Percentiles rank a stretch among this genome's conserved stretches.
Conservation (phyloP, 2,888 invertebrate species). For the Acrocera orbiculus region DNA sequence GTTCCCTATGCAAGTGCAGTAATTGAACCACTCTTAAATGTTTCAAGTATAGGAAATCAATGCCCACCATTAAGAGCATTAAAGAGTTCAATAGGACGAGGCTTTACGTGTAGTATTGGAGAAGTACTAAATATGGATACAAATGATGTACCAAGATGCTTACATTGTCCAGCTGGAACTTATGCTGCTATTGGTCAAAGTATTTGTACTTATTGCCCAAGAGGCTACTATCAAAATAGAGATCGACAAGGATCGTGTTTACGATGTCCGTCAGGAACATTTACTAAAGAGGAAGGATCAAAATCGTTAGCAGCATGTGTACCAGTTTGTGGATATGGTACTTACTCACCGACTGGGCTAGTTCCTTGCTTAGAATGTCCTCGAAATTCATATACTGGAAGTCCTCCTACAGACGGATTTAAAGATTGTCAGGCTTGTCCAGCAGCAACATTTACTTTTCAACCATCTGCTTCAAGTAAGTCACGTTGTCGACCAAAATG, state of each 20-base stretch:
- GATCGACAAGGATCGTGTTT: constrained; percentile 79
- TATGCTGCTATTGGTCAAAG: constrained; percentile 81
- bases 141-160: constrained; percentile 78
- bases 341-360: constrained; percentile 85
- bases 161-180: constrained; percentile 94
- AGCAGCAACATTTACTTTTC: constrained; percentile 73
- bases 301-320: constrained; percentile 73
- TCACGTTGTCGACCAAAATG: constrained; percentile 78
- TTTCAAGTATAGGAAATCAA: constrained; percentile 77
- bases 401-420: constrained; percentile 78
- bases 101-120: constrained; percentile 84
- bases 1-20: constrained; percentile 83
- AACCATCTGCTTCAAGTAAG: constrained; percentile 72
- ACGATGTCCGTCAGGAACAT: constrained; percentile 82
- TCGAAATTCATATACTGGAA: constrained; percentile 72
- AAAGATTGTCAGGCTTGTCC: constrained; percentile 90
- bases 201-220: constrained; percentile 75
- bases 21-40: constrained; percentile 74
- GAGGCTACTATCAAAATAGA: constrained; percentile 85
- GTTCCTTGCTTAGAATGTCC: constrained; percentile 90
- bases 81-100: constrained; percentile 65
- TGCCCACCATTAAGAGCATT: constrained; percentile 82
- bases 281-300: constrained; percentile 78
- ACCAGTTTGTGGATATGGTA: constrained; percentile 90
- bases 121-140: constrained; percentile 90